Percentiles rank a stretch among this genome's conserved stretches.
phyloP scores from a whole-genome alignment of 2,113 vertebrate genomes.

The Clarias gariepinus region DNA sequence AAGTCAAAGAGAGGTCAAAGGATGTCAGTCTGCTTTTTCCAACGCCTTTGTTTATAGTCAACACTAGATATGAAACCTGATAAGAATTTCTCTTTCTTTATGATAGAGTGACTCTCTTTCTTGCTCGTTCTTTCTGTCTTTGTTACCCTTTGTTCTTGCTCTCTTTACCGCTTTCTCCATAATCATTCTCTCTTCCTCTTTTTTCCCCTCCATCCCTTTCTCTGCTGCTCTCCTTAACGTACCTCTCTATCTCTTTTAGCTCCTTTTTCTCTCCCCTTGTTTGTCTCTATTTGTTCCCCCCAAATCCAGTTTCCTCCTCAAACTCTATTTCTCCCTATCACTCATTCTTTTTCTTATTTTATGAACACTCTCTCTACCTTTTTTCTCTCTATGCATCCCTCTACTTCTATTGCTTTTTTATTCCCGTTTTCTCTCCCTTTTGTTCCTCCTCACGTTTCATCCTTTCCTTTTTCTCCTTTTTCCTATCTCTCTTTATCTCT shows the following conservation, averaged over 20 bases:
- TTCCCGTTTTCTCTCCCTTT: background rate
- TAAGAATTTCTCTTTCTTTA: slow-evolving; percentile 9
- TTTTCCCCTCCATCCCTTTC: background rate
- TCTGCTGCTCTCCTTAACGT: background rate
- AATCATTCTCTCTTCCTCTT: background rate
- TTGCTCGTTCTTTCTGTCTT: background rate
- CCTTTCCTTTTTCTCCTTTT: too few species aligned
- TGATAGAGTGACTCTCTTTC: background rate
- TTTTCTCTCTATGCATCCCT: background rate
- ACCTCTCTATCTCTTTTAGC: background rate
- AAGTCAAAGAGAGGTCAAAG: background rate
- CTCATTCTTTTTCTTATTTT: background rate
- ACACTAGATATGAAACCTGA: background rate
- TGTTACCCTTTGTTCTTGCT: background rate
- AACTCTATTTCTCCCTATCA: background rate
- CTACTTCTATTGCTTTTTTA: background rate
- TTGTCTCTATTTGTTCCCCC: background rate
- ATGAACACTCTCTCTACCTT: background rate
- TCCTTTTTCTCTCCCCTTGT: background rate
- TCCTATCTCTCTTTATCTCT: background rate
- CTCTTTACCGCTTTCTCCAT: too few species aligned
- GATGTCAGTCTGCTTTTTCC: background rate
- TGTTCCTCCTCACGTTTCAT: too few species aligned
- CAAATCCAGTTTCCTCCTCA: background rate
- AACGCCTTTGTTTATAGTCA: slow-evolving; percentile 10